Conservation (phyloP, 2,888 invertebrate genomes). For the Lithophane semibrunnea region DNA sequence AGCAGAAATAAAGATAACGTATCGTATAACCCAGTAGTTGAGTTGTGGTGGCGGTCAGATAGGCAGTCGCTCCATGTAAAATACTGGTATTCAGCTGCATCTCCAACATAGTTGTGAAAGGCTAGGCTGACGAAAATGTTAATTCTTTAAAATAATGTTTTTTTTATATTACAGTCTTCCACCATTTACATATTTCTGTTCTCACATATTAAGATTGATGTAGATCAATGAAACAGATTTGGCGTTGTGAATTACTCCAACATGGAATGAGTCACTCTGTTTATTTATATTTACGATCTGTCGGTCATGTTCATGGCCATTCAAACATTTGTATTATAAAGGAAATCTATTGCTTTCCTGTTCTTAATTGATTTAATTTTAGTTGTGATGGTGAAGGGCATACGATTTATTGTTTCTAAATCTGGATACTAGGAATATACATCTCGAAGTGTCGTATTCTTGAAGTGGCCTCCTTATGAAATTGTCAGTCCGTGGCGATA, state of each 20-base stretch:
- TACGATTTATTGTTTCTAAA: slow-evolving; percentile 15
- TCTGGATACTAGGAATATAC: no score
- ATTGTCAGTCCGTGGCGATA: neutral
- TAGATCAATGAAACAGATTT: slow-evolving; percentile 22
- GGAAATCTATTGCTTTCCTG: slow-evolving; percentile 16
- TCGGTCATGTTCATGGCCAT: slow-evolving; percentile 50
- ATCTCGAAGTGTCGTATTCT: neutral
- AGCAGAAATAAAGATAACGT: neutral
- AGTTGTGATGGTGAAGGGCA: neutral
- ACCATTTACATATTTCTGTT: neutral
- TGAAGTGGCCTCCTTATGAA: neutral
- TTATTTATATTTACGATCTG: slow-evolving; percentile 58
- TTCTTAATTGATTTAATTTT: neutral
- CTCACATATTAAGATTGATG: neutral
- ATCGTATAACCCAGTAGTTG: no score
- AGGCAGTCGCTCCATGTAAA: no score
- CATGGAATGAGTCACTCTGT: slow-evolving; percentile 44
- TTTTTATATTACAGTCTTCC: no score
- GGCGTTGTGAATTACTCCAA: neutral
- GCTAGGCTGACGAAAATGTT: no score
- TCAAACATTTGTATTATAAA: slow-evolving; percentile 19
- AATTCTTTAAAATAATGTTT: no score
- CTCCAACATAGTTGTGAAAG: no score
- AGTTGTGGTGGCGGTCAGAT: no score
- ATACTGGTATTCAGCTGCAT: no score